Base-by-base conservation (phyloP, 2,888 invertebrate genomes). In the Eristalinus sepulchralis region DNA sequence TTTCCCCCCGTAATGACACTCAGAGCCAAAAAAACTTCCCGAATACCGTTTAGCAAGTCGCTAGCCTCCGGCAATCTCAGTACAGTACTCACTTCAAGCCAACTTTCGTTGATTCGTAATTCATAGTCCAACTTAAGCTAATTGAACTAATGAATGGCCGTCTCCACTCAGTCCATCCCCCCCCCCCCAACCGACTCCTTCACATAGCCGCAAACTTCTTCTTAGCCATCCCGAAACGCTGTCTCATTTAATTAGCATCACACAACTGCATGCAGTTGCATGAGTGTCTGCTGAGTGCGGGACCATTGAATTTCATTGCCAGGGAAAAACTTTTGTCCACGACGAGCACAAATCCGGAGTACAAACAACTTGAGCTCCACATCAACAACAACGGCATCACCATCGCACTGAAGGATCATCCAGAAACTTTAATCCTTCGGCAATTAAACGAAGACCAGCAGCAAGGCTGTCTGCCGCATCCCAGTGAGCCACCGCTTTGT, bases 341-440 rank as follows among this genome's bases (percentile, higher is more conserved):
- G 39, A 59, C 60, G 53, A 57, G 80, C 60, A 80, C 64, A 82
- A 82, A 77, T 82, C 76, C 71, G 53, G 53, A 31, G 62, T 8
- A 57, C 57, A 57, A 68, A 81, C n/a, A 76, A 76, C 66, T 59
- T 33, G 27, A 76, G 20, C 68, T 31, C 57, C 20, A 59, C 76
- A 76, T 66, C 67, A 66, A 62, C 71, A 33, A 47, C 27, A 53
- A 68, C 33, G 20, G 22, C 17, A 17, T 11, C 9, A 33, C 9
- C 13, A 2, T 36, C 31, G 36, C 67, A 20, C 47, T 47, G 39
- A 34, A 71, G 39, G 17, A 60, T 67, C 24, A 64, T 83, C 55
- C 47, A 62, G 76, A 80, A 47, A 84, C 66, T 84, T 84, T 64
- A 84, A 76, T 84, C 80, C 81, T 76, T 59, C 22, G 47, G 59